Evolutionary conservation across 1,140 invertebrate genomes (phyloP).

Genomic region (Sminthurinus signatus): DNA sequence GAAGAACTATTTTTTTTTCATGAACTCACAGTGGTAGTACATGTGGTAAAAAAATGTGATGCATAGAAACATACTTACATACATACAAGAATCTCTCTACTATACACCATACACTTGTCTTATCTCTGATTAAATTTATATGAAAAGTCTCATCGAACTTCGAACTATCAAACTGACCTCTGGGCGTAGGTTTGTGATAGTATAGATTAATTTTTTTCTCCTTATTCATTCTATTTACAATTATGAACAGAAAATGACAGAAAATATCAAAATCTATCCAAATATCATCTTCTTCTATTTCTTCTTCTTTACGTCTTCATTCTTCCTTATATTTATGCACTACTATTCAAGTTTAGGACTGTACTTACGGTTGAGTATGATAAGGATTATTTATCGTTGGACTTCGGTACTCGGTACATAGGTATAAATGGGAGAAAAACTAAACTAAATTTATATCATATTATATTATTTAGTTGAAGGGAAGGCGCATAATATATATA

Average conservation of each 20-base stretch:
- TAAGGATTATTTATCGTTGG: no score
- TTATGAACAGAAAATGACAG: neutral
- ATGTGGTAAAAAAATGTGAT: neutral
- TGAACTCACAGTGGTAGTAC: neutral
- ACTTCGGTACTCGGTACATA: no score
- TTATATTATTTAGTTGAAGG: no score
- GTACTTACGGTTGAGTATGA: neutral
- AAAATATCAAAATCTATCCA: neutral
- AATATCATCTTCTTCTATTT: neutral
- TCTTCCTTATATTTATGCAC: neutral
- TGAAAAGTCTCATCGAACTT: conserved; percentile 18
- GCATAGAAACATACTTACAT: neutral
- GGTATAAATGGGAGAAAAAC: no score
- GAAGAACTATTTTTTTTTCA: neutral
- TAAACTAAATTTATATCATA: no score
- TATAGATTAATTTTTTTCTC: neutral
- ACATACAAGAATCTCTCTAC: neutral
- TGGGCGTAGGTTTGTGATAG: neutral
- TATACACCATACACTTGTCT: neutral
- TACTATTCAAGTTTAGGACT: neutral
- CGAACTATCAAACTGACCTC: conserved; percentile 25
- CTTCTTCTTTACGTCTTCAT: neutral
- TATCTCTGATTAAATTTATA: neutral
- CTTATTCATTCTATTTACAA: neutral
- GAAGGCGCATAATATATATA: no score